Evolutionary conservation across 30 jellyfish, hydroid and myxozoan genomes (phyloP).

Genomic region (Rhopilema esculentum): DNA sequence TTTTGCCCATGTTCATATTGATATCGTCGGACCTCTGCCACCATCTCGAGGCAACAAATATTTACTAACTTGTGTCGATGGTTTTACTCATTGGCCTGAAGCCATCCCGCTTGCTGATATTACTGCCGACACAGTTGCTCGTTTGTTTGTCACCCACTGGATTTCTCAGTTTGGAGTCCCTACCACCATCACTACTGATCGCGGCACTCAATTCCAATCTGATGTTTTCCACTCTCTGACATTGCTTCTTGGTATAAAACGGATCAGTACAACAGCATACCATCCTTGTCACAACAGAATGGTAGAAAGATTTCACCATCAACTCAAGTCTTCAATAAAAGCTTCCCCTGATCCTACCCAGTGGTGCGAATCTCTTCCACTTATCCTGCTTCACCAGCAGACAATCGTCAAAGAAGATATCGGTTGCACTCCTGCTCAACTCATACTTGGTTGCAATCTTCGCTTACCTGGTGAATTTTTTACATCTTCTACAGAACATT

Average conservation of each 20-base stretch:
- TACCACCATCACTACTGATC: constrained; percentile 32
- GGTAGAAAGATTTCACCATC: constrained; percentile 40
- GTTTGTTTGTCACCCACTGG: neutral
- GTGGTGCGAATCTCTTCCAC: constrained; percentile 23
- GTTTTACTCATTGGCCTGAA: constrained; percentile 29
- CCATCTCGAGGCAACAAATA: neutral
- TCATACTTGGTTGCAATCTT: constrained; percentile 10
- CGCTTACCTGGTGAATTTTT: constrained; percentile 1
- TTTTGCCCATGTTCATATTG: constrained; percentile 29
- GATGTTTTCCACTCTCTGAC: neutral
- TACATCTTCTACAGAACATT: constrained; percentile 7
- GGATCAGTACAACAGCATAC: constrained; percentile 25
- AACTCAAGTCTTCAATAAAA: constrained; percentile 1
- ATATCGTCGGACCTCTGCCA: constrained; percentile 37
- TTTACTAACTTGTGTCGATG: constrained; percentile 25
- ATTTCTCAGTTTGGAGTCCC: neutral
- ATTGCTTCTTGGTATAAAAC: constrained; percentile 1
- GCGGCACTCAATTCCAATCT: constrained; percentile 16
- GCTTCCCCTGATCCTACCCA: constrained; percentile 13
- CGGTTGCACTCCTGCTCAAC: constrained; percentile 42
- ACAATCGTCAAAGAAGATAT: constrained; percentile 1
- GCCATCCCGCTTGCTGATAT: constrained; percentile 23
- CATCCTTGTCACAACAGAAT: constrained; percentile 38
- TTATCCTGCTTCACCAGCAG: constrained; percentile 13
- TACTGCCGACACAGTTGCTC: constrained; percentile 44